These are phyloP conservation scores for Caenorhabditis becei DNA, from an alignment of 2,888 invertebrate genomes.

Conservation along the genomic window DNA sequence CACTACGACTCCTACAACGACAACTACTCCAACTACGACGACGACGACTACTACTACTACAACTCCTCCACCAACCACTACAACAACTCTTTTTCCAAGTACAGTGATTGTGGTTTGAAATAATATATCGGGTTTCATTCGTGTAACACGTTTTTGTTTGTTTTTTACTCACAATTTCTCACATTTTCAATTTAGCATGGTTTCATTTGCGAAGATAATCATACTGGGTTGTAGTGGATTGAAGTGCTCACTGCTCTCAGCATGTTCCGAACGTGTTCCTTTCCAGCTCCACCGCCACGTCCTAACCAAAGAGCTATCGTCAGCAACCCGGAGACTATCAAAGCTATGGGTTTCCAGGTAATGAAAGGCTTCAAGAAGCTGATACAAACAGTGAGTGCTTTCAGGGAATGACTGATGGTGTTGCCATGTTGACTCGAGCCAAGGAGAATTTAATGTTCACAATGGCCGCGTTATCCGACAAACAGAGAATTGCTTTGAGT, in stretches of 20 bases:
- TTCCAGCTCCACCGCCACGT: constrained; percentile 59
- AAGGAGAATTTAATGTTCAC: constrained; percentile 77
- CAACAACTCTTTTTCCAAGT: constrained; percentile 53
- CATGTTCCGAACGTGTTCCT: not conserved
- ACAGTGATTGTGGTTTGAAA: constrained; percentile 35
- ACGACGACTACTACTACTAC: constrained; percentile 43
- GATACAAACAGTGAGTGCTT: no score
- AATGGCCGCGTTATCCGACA: constrained; percentile 72
- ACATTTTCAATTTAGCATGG: constrained; percentile 31
- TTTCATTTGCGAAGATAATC: not conserved
- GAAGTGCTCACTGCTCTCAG: constrained; percentile 20
- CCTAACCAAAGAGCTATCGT: constrained; percentile 69
- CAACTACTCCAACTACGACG: constrained; percentile 19
- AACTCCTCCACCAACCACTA: constrained; percentile 33
- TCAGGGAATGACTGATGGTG: constrained; percentile 76
- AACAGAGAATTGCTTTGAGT: constrained; percentile 67
- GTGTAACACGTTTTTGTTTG: not conserved
- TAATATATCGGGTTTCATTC: no score
- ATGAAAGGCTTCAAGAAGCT: no score
- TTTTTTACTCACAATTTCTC: not conserved
- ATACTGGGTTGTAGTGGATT: constrained; percentile 21
- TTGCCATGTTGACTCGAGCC: constrained; percentile 73
- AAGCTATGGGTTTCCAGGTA: constrained; percentile 74
- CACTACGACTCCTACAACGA: constrained; percentile 25
- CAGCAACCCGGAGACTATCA: constrained; percentile 73